These are phyloP conservation scores for Polypedilum vanderplanki DNA, from an alignment of 1,140 invertebrate genomes.

Conservation along the genomic window DNA sequence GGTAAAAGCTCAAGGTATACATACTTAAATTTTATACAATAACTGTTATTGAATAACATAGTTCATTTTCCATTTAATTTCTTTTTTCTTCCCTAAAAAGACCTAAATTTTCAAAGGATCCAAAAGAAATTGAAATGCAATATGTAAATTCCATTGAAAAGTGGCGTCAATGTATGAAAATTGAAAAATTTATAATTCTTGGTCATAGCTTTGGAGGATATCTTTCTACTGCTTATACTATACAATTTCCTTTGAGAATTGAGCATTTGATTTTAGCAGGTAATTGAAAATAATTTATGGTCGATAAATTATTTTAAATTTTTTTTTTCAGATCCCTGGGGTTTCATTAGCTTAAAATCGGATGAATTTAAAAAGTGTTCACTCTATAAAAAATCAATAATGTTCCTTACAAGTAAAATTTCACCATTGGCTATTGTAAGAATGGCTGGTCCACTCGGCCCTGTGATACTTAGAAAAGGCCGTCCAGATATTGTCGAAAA, in stretches of 20 bases:
- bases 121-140: slow-evolving; percentile 17
- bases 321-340: slow-evolving; percentile 71
- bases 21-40: slow-evolving; percentile 66
- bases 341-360: slow-evolving; percentile 58
- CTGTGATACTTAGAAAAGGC: slow-evolving; percentile 28
- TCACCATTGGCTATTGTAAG: slow-evolving; percentile 76
- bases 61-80: slow-evolving; percentile 63
- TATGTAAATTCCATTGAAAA: neutral
- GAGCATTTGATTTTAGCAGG: slow-evolving; percentile 73
- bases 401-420: slow-evolving; percentile 59
- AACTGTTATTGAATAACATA: too few relatives aligned
- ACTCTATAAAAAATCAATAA: slow-evolving; percentile 58
- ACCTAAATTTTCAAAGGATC: slow-evolving; percentile 60
- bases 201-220: slow-evolving; percentile 85
- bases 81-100: slow-evolving; percentile 43
- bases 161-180: slow-evolving; percentile 69
- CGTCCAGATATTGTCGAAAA: neutral
- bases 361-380: slow-evolving; percentile 44
- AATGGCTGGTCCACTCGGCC: slow-evolving; percentile 64
- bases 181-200: slow-evolving; percentile 71
- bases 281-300: neutral
- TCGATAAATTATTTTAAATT: neutral
- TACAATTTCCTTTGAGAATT: slow-evolving; percentile 62
- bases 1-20: slow-evolving; percentile 59
- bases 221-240: slow-evolving; percentile 68